Base-by-base conservation (phyloP, 2,888 invertebrate genomes). In the Lochmaea capreae region DNA sequence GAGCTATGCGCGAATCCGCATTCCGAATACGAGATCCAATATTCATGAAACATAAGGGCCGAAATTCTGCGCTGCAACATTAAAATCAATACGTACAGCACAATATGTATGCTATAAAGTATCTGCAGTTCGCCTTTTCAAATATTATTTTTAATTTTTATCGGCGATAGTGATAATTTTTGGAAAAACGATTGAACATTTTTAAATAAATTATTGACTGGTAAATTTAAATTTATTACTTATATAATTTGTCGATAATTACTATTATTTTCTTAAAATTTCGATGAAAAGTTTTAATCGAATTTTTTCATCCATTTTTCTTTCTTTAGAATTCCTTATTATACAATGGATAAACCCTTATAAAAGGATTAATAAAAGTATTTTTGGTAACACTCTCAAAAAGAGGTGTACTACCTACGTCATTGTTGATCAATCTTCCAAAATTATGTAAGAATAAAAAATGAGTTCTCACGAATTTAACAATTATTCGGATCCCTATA, bases 21-120 rank as follows among this genome's bases (percentile, higher is more conserved):
- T 83, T 82, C 79, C 79, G 82, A 84, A 82, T 81, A 81, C 81
- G 78, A 78, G 83, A 79, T 83, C 84, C 83, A 84, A 83, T 81
- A 84, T 75, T 75, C 72, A 73, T 59, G 65, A 82, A 80, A 76
- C 80, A 83, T 83, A 86, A 84, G 85, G 86, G 81, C 83, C 81
- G 81, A 81, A 84, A 82, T 86, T 83, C 83, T 80, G 76, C 82
- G 83, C 82, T 77, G 79, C 80, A 81, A 85, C 86, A 86, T 86
- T 86, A 87, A 86, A 87, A 87, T 87, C 87, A 86, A 87, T 87
- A 87, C 86, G 86, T 87, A 87, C 86, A 83, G 85, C 84, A 84
- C 84, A 86, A 83, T 72, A 67, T 61, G 52, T 57, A 86, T 86
- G 84, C 85, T 84, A 86, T 86, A 86, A 86, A 86, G 85, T 86